These are phyloP conservation scores for Nomada lathburiana DNA, from an alignment of 2,888 invertebrate genomes.

Conservation along the genomic window DNA sequence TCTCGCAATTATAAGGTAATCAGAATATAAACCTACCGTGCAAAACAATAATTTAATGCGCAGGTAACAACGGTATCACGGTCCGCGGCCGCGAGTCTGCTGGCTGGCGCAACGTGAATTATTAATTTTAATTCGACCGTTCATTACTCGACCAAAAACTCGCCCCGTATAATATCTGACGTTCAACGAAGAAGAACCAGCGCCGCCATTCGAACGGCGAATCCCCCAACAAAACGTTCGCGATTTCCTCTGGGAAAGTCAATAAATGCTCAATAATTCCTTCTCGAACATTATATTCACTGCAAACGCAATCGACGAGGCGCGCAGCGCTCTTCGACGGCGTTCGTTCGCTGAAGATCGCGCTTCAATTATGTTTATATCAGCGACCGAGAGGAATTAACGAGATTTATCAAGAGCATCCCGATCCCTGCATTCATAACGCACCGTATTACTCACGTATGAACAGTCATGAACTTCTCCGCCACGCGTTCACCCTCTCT, in stretches of 20 bases:
- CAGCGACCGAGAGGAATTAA: constrained; percentile 69
- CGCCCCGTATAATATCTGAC: background rate
- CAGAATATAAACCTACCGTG: constrained; percentile 61
- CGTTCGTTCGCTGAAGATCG: constrained; percentile 62
- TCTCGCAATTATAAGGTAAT: constrained; percentile 65
- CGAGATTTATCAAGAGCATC: constrained; percentile 72
- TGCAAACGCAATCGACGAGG: constrained; percentile 3
- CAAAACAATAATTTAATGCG: constrained; percentile 69
- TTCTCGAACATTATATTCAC: too few species aligned
- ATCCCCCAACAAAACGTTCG: background rate
- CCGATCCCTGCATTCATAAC: constrained; percentile 65
- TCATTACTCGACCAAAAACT: background rate
- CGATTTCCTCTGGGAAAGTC: too few species aligned
- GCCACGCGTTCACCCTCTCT: constrained; percentile 8
- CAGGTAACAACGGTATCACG: constrained; percentile 44
- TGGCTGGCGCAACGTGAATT: constrained; percentile 44
- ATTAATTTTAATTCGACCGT: constrained; percentile 51
- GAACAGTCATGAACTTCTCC: constrained; percentile 52
- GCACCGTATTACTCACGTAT: constrained; percentile 57
- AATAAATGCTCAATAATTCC: too few species aligned
- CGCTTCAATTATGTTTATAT: constrained; percentile 76
- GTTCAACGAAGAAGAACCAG: background rate
- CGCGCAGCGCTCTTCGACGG: constrained; percentile 22
- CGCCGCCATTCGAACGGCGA: background rate
- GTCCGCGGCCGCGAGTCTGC: constrained; percentile 24